These are phyloP conservation scores for Heteromormyrus szaboi DNA, from an alignment of 2,797 vertebrate species.

Conservation along the genomic window DNA sequence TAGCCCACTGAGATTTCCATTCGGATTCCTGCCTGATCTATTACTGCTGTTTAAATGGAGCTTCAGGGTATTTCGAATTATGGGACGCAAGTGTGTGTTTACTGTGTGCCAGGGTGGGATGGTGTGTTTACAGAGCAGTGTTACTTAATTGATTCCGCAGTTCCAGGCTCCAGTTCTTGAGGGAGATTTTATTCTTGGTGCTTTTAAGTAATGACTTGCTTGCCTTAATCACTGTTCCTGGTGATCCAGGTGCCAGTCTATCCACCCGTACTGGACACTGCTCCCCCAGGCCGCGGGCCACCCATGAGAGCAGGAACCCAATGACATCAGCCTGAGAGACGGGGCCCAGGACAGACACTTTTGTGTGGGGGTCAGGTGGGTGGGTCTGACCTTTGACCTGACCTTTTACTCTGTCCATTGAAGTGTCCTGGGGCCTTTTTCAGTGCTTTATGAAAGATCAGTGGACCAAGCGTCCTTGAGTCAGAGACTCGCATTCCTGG, in stretches of 20 bases:
- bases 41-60: neutral
- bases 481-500: neutral
- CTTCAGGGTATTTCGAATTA: neutral
- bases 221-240: neutral
- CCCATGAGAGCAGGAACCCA: neutral
- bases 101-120: neutral
- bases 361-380: neutral
- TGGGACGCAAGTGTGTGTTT: neutral
- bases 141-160: neutral
- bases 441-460: neutral
- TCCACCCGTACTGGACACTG: neutral
- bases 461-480: neutral
- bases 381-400: neutral
- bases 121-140: neutral
- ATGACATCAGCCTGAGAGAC: neutral
- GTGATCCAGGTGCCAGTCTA: neutral
- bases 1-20: neutral
- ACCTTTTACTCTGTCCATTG: neutral
- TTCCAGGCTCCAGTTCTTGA: neutral
- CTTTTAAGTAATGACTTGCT: neutral
- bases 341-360: neutral
- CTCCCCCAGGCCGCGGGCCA: neutral
- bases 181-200: neutral
- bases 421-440: neutral
- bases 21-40: neutral